A percentile compares a stretch with the other conserved stretches of the same genome.
These are phyloP conservation scores for Ganaspis sp. DNA, from an alignment of 1,140 invertebrate genomes.

Conservation along the genomic window DNA sequence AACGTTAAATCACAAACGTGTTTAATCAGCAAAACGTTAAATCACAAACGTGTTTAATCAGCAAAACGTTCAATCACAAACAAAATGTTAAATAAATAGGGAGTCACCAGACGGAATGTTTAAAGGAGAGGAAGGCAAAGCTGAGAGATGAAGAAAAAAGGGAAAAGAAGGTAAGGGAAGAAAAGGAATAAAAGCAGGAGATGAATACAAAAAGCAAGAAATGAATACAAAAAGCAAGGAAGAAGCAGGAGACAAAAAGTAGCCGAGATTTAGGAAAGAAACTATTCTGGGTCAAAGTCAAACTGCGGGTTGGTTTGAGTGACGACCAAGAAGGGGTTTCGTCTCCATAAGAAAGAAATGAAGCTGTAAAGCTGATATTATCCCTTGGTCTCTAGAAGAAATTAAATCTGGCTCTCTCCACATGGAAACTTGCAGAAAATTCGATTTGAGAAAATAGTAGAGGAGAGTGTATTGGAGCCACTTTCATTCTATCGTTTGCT, in stretches of 20 bases:
- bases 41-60: no score
- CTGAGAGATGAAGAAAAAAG: neutral
- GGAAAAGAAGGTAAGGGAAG: slow-evolving; percentile 24
- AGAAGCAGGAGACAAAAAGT: slow-evolving; percentile 42
- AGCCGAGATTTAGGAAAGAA: slow-evolving; percentile 20
- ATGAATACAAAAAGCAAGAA: neutral
- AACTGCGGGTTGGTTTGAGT: slow-evolving; percentile 11
- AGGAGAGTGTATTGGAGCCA: neutral
- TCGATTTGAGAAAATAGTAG: neutral
- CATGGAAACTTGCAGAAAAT: neutral
- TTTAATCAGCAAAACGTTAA: no score
- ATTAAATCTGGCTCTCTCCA: neutral
- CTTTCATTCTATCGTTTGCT: neutral
- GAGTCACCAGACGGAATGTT: no score
- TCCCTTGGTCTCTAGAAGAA: neutral
- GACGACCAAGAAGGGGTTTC: neutral
- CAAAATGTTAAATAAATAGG: no score
- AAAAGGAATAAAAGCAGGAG: slow-evolving; percentile 15
- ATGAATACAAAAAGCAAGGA: slow-evolving; percentile 33
- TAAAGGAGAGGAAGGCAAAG: no score
- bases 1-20: no score
- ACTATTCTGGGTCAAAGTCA: neutral
- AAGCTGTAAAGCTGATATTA: neutral
- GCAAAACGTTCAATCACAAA: no score
- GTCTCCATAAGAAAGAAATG: neutral